A percentile compares a stretch with the other conserved stretches of the same genome.
Conservation (phyloP, 2,888 invertebrate species). For the Mimumesa dahlbomi region DNA sequence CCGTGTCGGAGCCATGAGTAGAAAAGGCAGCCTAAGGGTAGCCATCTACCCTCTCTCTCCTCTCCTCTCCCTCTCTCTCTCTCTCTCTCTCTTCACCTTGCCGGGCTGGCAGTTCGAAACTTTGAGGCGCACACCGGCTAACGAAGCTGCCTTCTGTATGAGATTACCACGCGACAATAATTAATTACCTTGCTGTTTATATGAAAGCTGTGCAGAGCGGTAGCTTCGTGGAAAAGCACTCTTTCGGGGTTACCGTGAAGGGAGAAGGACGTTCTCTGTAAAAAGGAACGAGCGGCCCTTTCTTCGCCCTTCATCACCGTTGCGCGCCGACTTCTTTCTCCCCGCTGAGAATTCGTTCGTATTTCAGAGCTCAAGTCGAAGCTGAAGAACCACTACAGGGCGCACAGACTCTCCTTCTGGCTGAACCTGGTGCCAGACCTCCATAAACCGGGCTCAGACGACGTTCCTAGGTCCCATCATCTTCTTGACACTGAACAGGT, state of each 20-base stretch:
- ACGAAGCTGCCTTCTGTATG: constrained; percentile 47
- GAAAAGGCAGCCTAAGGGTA: constrained; percentile 29
- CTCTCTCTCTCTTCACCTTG: background rate
- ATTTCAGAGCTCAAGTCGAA: constrained; percentile 92
- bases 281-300: background rate
- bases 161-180: constrained; percentile 58
- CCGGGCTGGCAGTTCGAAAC: constrained; percentile 19
- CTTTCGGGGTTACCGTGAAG: constrained; percentile 19
- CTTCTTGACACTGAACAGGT: constrained; percentile 87
- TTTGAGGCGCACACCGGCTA: constrained; percentile 42
- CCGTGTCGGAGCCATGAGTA: constrained; percentile 29
- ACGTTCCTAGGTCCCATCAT: constrained; percentile 92
- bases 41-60: background rate
- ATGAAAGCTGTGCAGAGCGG: constrained; percentile 29
- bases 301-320: constrained; percentile 11
- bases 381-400: constrained; percentile 95
- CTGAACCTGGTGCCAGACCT: constrained; percentile 95
- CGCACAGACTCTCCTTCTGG: constrained; percentile 97
- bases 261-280: background rate
- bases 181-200: constrained; percentile 54
- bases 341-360: constrained; percentile 37
- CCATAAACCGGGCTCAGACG: constrained; percentile 92
- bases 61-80: background rate
- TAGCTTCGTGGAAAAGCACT: constrained; percentile 1
- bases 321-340: background rate